Percentiles rank a stretch among this genome's conserved stretches.
Conservation (phyloP, 2,113 vertebrate species). For the Callocephalon fimbriatum region DNA sequence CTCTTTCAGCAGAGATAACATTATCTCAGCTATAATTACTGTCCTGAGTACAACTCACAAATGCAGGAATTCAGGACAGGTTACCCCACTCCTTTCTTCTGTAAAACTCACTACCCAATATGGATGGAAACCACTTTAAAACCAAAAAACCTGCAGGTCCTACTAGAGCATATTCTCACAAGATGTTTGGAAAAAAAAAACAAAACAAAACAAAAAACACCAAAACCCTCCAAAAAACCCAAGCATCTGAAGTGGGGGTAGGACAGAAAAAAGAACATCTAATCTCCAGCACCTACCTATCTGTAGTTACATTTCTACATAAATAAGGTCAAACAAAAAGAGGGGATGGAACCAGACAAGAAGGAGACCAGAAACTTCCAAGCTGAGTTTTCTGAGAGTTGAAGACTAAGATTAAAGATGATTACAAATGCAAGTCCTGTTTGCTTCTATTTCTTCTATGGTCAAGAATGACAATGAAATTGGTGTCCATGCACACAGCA, state of each 20-base stretch:
- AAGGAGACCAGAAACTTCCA: neutral
- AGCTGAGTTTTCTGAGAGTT: neutral
- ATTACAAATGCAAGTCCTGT: neutral
- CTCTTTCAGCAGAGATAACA: neutral
- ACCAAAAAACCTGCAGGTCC: fast-evolving
- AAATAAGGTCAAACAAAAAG: neutral
- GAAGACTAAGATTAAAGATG: neutral
- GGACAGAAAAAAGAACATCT: neutral
- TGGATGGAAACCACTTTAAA: neutral
- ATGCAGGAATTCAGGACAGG: neutral
- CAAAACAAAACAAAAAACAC: too few relatives aligned
- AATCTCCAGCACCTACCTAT: neutral
- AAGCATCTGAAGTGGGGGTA: neutral
- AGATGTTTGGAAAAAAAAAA: neutral
- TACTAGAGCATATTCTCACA: neutral
- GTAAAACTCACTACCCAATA: neutral
- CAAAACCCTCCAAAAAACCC: fast-evolving
- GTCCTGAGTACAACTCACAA: neutral
- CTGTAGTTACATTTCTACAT: neutral
- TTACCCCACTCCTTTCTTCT: neutral
- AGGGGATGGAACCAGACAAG: neutral
- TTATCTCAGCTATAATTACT: neutral
- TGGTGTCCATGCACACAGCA: too few relatives aligned
- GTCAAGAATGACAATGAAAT: neutral
- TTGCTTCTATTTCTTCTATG: neutral